Base-by-base conservation (phyloP, 2,113 vertebrate genomes). In the Zosterops pallidus region DNA sequence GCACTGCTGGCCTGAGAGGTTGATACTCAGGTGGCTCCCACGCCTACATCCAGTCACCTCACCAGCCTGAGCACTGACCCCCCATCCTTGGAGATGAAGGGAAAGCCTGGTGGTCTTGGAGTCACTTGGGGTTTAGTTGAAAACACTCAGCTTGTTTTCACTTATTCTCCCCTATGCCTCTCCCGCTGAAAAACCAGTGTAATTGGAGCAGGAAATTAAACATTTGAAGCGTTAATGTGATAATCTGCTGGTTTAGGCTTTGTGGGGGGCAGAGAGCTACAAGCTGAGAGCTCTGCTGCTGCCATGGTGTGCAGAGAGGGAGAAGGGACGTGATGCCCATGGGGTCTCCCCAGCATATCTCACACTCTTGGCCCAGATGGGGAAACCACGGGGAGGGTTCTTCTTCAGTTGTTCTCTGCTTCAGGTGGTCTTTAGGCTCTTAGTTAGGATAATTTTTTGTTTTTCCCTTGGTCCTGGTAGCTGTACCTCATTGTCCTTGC, bases 161-260 rank as follows among this genome's bases (percentile, higher is more conserved):
- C 64, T 91, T 72, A n/a, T 52, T 86, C n/a, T 46, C 68, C 14
- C 4, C 64, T 2, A 59, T 35, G 8, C 74, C 65, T 92, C 53
- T 93, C 47, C 39, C 18, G 49, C 79, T 81, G 75, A 81, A 96
- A 94, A 95, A 82, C 74, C 6, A 3, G 64, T 88, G 91, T 92
- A 95, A 95, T 91, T 92, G 84, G 92, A 95, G 94, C 93, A 93
- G 93, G 87, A 95, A 95, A 95, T 95, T 95, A 94, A 97, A 93
- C 82, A 83, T 92, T 85, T 95, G 74, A 89, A 95, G 91, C 21
- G 78, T 92, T 95, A 96, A 97, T 10, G 86, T 91, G 96, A 95
- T 96, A 96, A 96, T 95, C 93, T 91, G 83, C n/a, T 75, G 67
- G 83, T 94, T 94, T 94, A 87, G 82, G 57, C 41, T 89, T 86